Percentiles rank a stretch among this genome's conserved stretches.
These are phyloP conservation scores for Drosophila oshimai DNA, from an alignment of 1,140 invertebrate species.

Conservation along the genomic window DNA sequence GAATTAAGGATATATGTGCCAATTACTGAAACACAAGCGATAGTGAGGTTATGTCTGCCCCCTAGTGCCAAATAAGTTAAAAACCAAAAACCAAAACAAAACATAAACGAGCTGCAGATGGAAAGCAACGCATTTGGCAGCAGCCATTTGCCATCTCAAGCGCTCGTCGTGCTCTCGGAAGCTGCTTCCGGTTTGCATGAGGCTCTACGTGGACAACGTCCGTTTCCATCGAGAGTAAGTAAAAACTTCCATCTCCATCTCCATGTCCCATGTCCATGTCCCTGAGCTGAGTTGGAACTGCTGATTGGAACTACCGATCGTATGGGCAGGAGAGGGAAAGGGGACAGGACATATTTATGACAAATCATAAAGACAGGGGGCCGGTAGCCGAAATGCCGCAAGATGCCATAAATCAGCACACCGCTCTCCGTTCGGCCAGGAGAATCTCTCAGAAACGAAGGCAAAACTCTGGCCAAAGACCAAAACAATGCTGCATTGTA, in stretches of 20 bases:
- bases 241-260: too few relatives aligned
- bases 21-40: slow-evolving; percentile 45
- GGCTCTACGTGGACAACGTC: slow-evolving; percentile 89
- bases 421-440: slow-evolving; percentile 33
- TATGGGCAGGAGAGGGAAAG: too few relatives aligned
- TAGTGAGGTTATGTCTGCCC: slow-evolving; percentile 50
- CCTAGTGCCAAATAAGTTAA: slow-evolving; percentile 38
- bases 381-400: slow-evolving; percentile 59
- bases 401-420: slow-evolving; percentile 71
- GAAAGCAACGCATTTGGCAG: slow-evolving; percentile 83
- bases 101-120: slow-evolving; percentile 65
- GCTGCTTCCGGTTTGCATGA: slow-evolving; percentile 89
- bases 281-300: too few relatives aligned
- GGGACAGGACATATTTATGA: slow-evolving; percentile 75
- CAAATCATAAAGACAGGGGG: slow-evolving; percentile 69
- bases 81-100: slow-evolving; percentile 31
- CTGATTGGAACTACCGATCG: slow-evolving; percentile 8
- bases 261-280: too few relatives aligned
- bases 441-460: slow-evolving; percentile 9
- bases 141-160: slow-evolving; percentile 88
- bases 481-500: slow-evolving; percentile 70
- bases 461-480: not conserved
- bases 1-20: slow-evolving; percentile 30
- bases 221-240: slow-evolving; percentile 84
- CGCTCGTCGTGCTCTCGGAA: slow-evolving; percentile 91